phyloP scores from a whole-genome alignment of 2,113 vertebrate genomes.

The Setophaga coronata region DNA sequence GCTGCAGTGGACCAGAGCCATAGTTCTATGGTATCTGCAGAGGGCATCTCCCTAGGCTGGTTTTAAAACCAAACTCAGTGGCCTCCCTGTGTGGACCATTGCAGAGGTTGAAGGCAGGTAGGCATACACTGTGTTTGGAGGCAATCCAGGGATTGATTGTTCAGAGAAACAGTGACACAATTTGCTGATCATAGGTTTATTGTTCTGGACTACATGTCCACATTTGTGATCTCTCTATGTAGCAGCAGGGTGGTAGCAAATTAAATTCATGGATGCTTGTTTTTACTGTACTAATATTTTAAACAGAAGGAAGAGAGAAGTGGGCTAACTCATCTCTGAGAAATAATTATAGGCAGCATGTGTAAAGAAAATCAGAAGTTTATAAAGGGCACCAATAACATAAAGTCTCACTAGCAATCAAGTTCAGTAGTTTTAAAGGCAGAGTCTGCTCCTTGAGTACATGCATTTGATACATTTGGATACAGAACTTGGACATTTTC shows the following conservation, averaged over 20 bases:
- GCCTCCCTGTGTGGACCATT: no score
- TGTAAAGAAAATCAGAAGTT: neutral
- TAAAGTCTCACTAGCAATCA: neutral
- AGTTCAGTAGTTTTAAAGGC: neutral
- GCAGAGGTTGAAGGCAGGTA: neutral
- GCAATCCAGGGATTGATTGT: neutral
- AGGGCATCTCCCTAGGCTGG: neutral
- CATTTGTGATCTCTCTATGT: neutral
- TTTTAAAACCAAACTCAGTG: neutral
- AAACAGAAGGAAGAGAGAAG: neutral
- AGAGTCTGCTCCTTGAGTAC: neutral
- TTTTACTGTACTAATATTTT: neutral
- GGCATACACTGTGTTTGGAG: neutral
- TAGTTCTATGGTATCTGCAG: neutral
- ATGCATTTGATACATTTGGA: neutral
- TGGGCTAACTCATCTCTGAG: neutral
- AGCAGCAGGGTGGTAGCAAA: neutral
- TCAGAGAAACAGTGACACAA: neutral
- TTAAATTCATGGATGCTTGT: neutral
- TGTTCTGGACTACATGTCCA: neutral
- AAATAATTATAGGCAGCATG: neutral
- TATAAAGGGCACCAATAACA: neutral
- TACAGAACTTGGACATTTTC: neutral
- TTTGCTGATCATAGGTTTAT: neutral
- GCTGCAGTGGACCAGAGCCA: neutral